phyloP scores from a whole-genome alignment of 2,888 invertebrate genomes.

The Prenolepis imparis region DNA sequence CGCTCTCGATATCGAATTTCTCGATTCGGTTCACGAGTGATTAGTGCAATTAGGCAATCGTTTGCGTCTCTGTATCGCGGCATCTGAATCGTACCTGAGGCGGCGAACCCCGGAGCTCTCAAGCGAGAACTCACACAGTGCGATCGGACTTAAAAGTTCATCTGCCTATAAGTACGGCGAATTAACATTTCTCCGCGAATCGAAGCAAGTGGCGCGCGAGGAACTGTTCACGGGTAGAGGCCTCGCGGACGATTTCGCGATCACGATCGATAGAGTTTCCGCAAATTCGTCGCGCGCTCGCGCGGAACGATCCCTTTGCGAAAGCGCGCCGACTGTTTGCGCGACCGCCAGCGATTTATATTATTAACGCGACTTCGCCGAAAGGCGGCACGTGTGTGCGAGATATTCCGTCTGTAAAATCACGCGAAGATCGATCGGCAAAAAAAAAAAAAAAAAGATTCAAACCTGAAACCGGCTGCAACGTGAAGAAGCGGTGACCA shows the following conservation, averaged over 20 bases:
- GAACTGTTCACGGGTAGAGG: not conserved
- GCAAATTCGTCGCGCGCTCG: not conserved
- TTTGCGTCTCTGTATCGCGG: not conserved
- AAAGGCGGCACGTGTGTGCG: not conserved
- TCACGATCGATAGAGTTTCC: not conserved
- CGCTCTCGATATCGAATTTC: constrained; percentile 19
- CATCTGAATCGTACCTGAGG: constrained; percentile 1
- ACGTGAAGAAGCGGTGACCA: not conserved
- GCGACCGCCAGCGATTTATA: constrained; percentile 6
- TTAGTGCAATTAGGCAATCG: constrained; percentile 50
- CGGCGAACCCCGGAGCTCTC: no score
- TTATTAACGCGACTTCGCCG: not conserved
- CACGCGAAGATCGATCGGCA: not conserved
- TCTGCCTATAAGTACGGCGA: constrained; percentile 48
- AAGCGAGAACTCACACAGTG: constrained; percentile 31
- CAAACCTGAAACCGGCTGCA: not conserved
- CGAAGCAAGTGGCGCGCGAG: constrained; percentile 56
- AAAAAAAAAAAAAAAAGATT: not conserved
- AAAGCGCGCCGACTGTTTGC: not conserved
- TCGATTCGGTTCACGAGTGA: constrained; percentile 56
- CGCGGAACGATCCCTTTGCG: not conserved
- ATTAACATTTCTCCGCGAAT: constrained; percentile 61
- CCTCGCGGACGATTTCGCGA: constrained; percentile 21
- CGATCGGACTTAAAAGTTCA: constrained; percentile 59
- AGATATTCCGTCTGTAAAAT: not conserved